phyloP scores from a whole-genome alignment of 2,888 invertebrate species.

The Drosophila kuntzei region DNA sequence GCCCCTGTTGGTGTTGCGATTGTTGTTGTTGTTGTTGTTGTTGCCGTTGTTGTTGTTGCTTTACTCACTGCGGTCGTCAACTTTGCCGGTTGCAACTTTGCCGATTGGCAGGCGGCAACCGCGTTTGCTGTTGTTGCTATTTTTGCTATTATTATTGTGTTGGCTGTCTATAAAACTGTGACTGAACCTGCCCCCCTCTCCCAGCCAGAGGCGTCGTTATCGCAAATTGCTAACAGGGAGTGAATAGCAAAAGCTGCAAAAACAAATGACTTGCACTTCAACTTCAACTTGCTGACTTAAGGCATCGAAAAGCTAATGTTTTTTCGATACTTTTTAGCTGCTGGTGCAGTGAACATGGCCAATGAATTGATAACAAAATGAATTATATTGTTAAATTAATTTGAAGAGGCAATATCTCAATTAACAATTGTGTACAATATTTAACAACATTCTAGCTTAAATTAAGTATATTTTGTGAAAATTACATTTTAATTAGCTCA shows the following conservation, averaged over 20 bases:
- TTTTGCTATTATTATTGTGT: constrained; percentile 27
- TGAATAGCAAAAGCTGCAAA: constrained; percentile 23
- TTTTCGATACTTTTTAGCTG: neutral
- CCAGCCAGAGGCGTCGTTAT: constrained; percentile 73
- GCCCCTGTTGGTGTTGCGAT: constrained; percentile 22
- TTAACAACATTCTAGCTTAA: neutral
- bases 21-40: constrained; percentile 20
- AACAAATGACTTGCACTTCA: constrained; percentile 51
- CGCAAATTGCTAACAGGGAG: constrained; percentile 57
- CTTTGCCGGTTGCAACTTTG: constrained; percentile 69
- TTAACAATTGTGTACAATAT: neutral
- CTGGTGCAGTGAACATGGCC: constrained; percentile 1
- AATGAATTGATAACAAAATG: constrained; percentile 12
- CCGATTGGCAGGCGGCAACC: constrained; percentile 77
- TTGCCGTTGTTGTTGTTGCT: constrained; percentile 39
- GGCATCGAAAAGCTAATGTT: neutral
- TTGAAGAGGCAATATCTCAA: neutral
- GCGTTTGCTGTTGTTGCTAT: constrained; percentile 57
- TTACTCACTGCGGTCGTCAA: constrained; percentile 71
- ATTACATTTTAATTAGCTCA: neutral
- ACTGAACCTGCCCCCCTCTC: constrained; percentile 38
- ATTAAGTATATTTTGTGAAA: neutral
- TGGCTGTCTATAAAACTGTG: constrained; percentile 60
- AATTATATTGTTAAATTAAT: constrained; percentile 22
- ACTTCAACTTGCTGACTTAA: constrained; percentile 18